A percentile compares a stretch with the other conserved stretches of the same genome.
Evolutionary conservation across 2,797 vertebrate species (phyloP).

Genomic region (Leontopithecus rosalia): DNA sequence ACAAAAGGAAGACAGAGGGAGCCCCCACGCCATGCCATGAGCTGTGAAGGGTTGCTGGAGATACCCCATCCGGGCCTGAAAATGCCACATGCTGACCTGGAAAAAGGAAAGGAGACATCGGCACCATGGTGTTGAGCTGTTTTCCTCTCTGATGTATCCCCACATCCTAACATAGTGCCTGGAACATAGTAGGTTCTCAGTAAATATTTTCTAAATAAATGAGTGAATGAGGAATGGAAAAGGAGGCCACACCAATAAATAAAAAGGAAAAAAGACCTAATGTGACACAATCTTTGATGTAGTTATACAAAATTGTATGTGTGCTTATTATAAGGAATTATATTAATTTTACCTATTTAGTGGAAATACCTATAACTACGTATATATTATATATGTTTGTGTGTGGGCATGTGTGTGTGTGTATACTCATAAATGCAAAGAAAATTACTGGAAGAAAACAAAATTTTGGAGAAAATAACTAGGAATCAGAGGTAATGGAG

Average conservation of each 20-base stretch:
- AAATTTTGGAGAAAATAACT: neutral
- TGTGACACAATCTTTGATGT: neutral
- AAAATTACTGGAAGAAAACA: neutral
- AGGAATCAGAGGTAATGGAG: neutral
- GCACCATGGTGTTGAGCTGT: accelerated
- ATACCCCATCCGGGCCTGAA: neutral
- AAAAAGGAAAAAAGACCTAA: neutral
- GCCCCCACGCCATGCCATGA: accelerated
- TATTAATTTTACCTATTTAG: neutral
- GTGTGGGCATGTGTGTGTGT: neutral
- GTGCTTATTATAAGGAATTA: neutral
- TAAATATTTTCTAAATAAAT: neutral
- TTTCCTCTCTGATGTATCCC: neutral
- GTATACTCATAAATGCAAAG: neutral
- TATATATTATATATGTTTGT: neutral
- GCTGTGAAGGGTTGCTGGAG: neutral
- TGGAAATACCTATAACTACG: neutral
- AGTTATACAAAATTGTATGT: neutral
- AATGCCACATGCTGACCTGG: neutral
- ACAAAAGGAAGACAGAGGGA: neutral
- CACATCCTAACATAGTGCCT: neutral
- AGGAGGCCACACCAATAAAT: neutral
- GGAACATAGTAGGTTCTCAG: neutral
- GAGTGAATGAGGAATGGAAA: neutral
- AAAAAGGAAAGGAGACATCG: neutral